Percentiles rank a stretch among this genome's conserved stretches.
These are phyloP conservation scores for Mastomys natalensis DNA, from an alignment of 2,113 vertebrate genomes.

Conservation along the genomic window DNA sequence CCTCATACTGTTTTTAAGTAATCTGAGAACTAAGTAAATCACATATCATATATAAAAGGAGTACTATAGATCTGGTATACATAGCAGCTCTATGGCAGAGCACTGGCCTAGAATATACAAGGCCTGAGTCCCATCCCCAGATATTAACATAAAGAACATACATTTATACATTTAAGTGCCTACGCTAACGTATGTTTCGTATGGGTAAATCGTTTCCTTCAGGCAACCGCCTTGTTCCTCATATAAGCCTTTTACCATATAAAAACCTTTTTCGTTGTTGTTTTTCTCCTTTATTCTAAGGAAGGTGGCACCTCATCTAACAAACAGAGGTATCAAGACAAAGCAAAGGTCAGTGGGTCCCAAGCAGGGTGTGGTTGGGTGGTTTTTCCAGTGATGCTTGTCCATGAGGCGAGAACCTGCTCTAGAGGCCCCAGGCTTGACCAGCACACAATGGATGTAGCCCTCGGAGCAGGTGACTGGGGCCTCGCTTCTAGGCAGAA, in stretches of 20 bases:
- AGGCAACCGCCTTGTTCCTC: neutral
- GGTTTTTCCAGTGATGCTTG: too few relatives aligned
- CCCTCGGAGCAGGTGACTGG: fast-evolving
- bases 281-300: neutral
- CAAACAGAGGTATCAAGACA: fast-evolving
- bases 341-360: neutral
- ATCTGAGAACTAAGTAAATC: neutral
- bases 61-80: too few relatives aligned
- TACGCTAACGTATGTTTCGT: neutral
- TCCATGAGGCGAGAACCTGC: fast-evolving
- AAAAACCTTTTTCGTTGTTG: fast-evolving
- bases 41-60: neutral
- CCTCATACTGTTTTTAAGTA: neutral
- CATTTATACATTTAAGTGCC: neutral
- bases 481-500: neutral
- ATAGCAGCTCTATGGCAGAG: neutral
- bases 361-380: neutral
- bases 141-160: neutral
- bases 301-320: fast-evolving
- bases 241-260: neutral
- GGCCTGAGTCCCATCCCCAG: neutral
- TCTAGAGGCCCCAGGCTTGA: neutral
- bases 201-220: neutral
- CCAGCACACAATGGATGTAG: neutral
- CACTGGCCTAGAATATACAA: neutral